phyloP scores from a whole-genome alignment of 2,888 invertebrate species.

The Cartodere bifasciata region DNA sequence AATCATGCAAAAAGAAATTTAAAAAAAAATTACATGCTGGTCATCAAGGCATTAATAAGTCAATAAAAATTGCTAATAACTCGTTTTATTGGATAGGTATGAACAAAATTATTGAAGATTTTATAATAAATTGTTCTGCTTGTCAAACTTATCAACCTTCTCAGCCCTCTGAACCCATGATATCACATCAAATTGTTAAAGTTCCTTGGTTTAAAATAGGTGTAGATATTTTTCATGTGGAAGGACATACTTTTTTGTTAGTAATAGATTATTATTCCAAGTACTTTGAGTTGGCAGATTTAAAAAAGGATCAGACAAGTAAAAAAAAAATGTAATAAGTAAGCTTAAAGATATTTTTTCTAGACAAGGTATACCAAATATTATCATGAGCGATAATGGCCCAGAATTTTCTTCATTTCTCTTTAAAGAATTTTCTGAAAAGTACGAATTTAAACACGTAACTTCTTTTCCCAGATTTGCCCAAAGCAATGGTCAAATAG shows the following conservation, averaged over 20 bases:
- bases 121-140: slow-evolving; percentile 8
- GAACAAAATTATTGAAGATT: slow-evolving; percentile 11
- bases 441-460: slow-evolving; percentile 13
- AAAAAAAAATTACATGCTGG: slow-evolving; percentile 11
- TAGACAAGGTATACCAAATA: slow-evolving; percentile 13
- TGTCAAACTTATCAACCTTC: slow-evolving; percentile 9
- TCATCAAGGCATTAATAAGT: slow-evolving; percentile 11
- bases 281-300: too few relatives aligned
- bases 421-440: slow-evolving; percentile 15
- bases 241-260: too few relatives aligned
- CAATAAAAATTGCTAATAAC: slow-evolving; percentile 9
- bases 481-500: slow-evolving; percentile 14
- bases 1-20: slow-evolving; percentile 10
- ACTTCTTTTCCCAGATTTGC: slow-evolving; percentile 15
- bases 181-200: slow-evolving; percentile 10
- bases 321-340: slow-evolving; percentile 7
- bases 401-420: slow-evolving; percentile 14
- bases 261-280: slow-evolving; percentile 23
- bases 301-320: slow-evolving; percentile 21
- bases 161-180: slow-evolving; percentile 11
- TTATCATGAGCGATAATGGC: slow-evolving; percentile 18
- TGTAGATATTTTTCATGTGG: slow-evolving; percentile 21
- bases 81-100: slow-evolving; percentile 13
- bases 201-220: slow-evolving; percentile 7
- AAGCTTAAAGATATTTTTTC: slow-evolving; percentile 9